Conservation (phyloP, 2,888 invertebrate species). For the Drosophila mimetica region DNA sequence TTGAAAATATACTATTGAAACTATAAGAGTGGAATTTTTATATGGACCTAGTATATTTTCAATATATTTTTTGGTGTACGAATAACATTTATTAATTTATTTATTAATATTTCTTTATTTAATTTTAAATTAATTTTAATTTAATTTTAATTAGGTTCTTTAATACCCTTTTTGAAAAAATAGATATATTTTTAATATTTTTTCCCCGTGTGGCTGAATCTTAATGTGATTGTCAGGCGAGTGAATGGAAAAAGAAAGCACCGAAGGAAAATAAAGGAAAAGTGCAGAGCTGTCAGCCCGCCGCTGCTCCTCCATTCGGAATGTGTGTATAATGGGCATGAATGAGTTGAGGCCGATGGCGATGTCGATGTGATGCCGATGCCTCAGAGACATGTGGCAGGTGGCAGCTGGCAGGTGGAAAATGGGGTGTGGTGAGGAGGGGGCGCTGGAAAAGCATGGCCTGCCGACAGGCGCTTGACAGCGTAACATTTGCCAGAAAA, state of each 20-base stretch:
- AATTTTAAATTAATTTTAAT: too few relatives aligned
- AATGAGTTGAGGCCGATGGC: slow-evolving; percentile 40
- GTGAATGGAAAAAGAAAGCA: slow-evolving; percentile 47
- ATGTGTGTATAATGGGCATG: slow-evolving; percentile 69
- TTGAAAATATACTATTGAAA: too few relatives aligned
- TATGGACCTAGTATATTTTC: too few relatives aligned
- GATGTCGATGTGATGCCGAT: slow-evolving; percentile 21
- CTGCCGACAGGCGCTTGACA: slow-evolving; percentile 71
- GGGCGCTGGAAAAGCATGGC: slow-evolving; percentile 26
- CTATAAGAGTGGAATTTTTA: too few relatives aligned
- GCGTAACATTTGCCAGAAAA: slow-evolving; percentile 58
- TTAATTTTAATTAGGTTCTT: too few relatives aligned
- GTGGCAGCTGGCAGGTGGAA: slow-evolving; percentile 43
- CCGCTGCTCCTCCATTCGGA: slow-evolving; percentile 36
- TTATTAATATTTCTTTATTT: too few relatives aligned
- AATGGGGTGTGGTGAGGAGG: too few relatives aligned
- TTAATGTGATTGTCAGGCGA: slow-evolving; percentile 49
- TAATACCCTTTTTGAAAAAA: too few relatives aligned
- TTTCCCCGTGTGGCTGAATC: slow-evolving; percentile 34
- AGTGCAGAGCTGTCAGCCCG: slow-evolving; percentile 33
- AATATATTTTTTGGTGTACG: neutral
- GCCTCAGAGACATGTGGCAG: slow-evolving; percentile 58
- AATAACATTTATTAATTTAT: neutral
- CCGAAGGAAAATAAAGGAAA: slow-evolving; percentile 35
- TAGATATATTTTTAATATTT: neutral